Percentiles rank a stretch among this genome's conserved stretches.
Conservation (phyloP, 2,113 vertebrate species). For the Lanius collurio region DNA sequence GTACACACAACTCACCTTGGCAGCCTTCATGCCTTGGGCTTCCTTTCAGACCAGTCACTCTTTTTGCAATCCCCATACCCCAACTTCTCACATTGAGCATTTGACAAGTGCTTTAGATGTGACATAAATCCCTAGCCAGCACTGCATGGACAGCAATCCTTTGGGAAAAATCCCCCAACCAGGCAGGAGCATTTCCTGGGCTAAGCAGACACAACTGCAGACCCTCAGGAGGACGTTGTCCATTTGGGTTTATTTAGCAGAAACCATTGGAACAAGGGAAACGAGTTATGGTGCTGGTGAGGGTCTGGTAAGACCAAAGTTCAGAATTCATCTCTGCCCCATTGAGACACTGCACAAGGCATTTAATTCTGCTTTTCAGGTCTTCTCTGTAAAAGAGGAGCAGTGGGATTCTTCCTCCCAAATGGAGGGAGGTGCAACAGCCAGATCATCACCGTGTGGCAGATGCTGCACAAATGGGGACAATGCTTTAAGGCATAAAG, state of each 20-base stretch:
- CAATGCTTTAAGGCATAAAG: neutral
- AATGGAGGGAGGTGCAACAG: neutral
- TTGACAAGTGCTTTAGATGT: neutral
- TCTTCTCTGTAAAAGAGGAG: neutral
- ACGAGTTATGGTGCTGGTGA: neutral
- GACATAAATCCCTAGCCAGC: neutral
- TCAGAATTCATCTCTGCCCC: neutral
- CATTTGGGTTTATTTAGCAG: neutral
- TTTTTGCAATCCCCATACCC: neutral
- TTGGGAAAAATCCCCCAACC: neutral
- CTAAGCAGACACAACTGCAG: neutral
- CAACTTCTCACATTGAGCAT: neutral
- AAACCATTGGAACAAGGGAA: neutral
- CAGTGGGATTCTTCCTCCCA: neutral
- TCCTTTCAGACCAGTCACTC: neutral
- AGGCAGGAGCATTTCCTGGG: neutral
- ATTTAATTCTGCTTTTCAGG: neutral
- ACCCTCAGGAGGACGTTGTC: no score
- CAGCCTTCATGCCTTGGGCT: accelerated
- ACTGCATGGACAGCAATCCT: neutral
- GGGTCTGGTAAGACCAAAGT: neutral
- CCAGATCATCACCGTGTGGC: neutral
- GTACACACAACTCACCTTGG: neutral
- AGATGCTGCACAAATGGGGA: neutral
- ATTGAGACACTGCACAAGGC: neutral